Conservation (phyloP, 2,888 invertebrate genomes). For the Lysandra coridon region DNA sequence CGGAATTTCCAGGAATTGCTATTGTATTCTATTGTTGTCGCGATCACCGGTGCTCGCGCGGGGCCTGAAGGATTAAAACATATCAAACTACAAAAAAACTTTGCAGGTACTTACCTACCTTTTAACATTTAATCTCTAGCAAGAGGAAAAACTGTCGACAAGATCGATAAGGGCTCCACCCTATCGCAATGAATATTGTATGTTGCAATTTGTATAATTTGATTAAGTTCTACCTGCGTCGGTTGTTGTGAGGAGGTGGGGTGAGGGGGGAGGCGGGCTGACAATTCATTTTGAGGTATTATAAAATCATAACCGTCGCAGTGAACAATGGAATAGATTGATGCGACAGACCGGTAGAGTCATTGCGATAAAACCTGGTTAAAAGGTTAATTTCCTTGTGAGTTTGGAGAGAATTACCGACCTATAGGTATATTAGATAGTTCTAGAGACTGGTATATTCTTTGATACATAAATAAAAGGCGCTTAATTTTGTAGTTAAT, state of each 20-base stretch:
- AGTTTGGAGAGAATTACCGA: no score
- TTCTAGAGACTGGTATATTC: no score
- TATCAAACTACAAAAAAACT: background rate
- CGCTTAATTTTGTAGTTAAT: background rate
- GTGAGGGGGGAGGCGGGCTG: conserved; percentile 28
- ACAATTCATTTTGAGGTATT: conserved; percentile 30
- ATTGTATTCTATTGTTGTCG: no score
- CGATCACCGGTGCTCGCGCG: no score
- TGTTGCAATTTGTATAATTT: conserved; percentile 80
- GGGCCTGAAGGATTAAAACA: no score
- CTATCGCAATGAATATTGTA: conserved; percentile 75
- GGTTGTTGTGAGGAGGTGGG: conserved; percentile 33
- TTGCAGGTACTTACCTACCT: background rate
- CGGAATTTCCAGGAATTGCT: no score
- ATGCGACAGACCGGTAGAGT: background rate
- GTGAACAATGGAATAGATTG: conserved; percentile 22
- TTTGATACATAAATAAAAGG: no score
- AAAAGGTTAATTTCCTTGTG: background rate
- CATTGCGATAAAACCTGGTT: background rate
- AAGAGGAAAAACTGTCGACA: conserved; percentile 31
- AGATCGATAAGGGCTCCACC: conserved; percentile 48
- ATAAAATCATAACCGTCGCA: conserved; percentile 24
- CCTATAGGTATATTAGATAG: no score
- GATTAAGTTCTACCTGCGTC: conserved; percentile 66
- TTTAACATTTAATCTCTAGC: background rate